Percentiles rank a stretch among this genome's conserved stretches.
phyloP scores from a whole-genome alignment of 1,140 invertebrate genomes.

The Cyclina sinensis region DNA sequence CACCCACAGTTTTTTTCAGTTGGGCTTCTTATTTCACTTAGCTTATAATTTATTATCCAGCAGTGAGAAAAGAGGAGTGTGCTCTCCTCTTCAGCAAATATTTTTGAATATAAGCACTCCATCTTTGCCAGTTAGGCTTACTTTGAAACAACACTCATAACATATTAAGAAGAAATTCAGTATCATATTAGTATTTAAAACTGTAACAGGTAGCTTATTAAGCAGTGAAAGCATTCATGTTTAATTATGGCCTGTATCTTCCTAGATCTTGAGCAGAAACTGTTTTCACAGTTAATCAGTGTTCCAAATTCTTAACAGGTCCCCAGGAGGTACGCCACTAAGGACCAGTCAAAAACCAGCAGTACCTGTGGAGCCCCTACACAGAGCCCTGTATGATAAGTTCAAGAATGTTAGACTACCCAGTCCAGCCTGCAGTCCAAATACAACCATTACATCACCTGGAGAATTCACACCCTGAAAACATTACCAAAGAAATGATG shows the following conservation, averaged over 20 bases:
- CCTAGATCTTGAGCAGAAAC: background rate
- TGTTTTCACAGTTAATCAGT: background rate
- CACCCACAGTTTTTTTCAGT: too few relatives aligned
- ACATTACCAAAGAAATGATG: too few relatives aligned
- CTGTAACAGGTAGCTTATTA: background rate
- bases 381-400: slow-evolving; percentile 47
- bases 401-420: slow-evolving; percentile 54
- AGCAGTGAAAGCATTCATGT: background rate
- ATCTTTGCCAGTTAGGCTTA: too few relatives aligned
- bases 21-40: too few relatives aligned
- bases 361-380: slow-evolving; percentile 26
- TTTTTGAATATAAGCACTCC: too few relatives aligned
- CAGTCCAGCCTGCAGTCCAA: slow-evolving; percentile 20
- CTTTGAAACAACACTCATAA: too few relatives aligned
- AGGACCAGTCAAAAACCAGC: background rate
- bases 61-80: too few relatives aligned
- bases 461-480: slow-evolving; percentile 48
- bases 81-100: too few relatives aligned
- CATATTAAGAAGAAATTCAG: too few relatives aligned
- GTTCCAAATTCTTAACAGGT: background rate
- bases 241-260: background rate
- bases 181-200: background rate
- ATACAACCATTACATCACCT: slow-evolving; percentile 41
- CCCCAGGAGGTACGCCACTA: background rate
- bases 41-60: too few relatives aligned